These are phyloP conservation scores for Caenorhabditis sp. DNA, from an alignment of 2,888 invertebrate species.

Conservation along the genomic window DNA sequence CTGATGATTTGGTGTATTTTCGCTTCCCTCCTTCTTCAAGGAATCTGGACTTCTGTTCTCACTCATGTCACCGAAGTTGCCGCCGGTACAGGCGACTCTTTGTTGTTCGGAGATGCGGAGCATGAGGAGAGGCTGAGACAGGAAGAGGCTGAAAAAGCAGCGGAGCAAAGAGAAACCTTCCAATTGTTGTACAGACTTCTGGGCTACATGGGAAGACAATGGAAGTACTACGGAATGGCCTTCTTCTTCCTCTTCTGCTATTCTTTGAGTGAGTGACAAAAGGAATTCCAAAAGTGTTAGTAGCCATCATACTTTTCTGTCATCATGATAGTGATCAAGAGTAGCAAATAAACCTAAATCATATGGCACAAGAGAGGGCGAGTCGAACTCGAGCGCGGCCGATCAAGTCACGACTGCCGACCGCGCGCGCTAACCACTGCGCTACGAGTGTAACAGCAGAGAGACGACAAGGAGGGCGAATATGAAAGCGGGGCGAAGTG, in stretches of 20 bases:
- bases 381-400: conserved; percentile 43
- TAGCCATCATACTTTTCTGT: conserved; percentile 64
- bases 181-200: conserved; percentile 78
- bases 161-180: conserved; percentile 81
- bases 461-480: conserved; percentile 3
- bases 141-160: conserved; percentile 78
- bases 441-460: conserved; percentile 59
- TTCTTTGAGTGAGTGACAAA: conserved; percentile 75
- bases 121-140: conserved; percentile 66
- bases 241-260: conserved; percentile 82
- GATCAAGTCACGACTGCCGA: too few relatives aligned
- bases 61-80: conserved; percentile 77
- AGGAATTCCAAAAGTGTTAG: conserved; percentile 35
- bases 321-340: conserved; percentile 64
- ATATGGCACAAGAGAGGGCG: conserved; percentile 52
- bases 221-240: conserved; percentile 80
- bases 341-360: conserved; percentile 70
- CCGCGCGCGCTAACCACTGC: conserved; percentile 47
- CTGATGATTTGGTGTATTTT: conserved; percentile 83
- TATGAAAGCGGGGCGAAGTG: background rate
- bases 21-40: conserved; percentile 78
- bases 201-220: conserved; percentile 81
- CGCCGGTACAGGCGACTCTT: conserved; percentile 69
- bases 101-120: conserved; percentile 72
- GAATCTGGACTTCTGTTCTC: conserved; percentile 80